A percentile compares a stretch with the other conserved stretches of the same genome.
phyloP scores from a whole-genome alignment of 2,797 vertebrate genomes.

The Danio albolineatus region DNA sequence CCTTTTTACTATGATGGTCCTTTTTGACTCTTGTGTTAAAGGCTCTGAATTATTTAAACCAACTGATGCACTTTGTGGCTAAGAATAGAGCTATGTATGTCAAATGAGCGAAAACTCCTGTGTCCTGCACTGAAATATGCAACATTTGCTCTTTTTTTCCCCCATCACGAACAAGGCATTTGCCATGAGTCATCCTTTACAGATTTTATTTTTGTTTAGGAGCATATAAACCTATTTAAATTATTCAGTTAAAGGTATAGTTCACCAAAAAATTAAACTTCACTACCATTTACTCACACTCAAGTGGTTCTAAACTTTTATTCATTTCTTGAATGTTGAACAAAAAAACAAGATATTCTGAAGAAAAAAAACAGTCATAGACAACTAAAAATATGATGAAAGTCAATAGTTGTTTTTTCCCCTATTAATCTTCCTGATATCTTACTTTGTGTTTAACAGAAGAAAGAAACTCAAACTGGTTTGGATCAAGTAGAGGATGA shows the following conservation, averaged over 20 bases:
- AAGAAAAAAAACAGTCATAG: too few species aligned
- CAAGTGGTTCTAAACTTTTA: too few species aligned
- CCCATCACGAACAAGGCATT: background rate
- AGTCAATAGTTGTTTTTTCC: too few species aligned
- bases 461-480: too few species aligned
- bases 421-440: too few species aligned
- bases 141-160: background rate
- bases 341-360: too few species aligned
- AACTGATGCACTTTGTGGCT: conserved; percentile 15
- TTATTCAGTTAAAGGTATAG: background rate
- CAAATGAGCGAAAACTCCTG: conserved; percentile 14
- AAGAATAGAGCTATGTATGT: conserved; percentile 23
- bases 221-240: background rate
- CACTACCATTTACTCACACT: too few species aligned
- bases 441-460: too few species aligned
- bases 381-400: too few species aligned
- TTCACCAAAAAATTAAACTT: too few species aligned
- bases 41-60: conserved; percentile 28
- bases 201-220: background rate
- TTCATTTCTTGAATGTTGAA: too few species aligned
- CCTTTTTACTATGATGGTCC: background rate
- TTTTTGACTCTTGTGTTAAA: background rate
- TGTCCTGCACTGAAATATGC: conserved; percentile 1
- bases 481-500: too few species aligned
- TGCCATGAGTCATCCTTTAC: background rate